Conservation (phyloP, 2,888 invertebrate species). For the Drosophila algonquin region DNA sequence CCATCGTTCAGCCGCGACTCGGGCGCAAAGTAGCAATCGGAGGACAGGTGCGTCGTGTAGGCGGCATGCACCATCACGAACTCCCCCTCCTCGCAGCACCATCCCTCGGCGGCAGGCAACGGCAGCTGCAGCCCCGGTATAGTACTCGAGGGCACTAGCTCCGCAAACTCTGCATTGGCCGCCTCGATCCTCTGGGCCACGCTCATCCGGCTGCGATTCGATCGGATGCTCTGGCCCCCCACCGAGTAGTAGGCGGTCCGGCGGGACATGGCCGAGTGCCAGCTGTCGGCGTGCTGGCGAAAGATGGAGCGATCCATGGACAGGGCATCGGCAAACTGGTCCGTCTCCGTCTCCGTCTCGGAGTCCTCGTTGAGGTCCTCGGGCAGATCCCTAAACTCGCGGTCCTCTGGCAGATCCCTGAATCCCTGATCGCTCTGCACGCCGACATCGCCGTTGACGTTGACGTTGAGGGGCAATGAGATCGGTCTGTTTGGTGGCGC, state of each 20-base stretch:
- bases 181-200: constrained; percentile 67
- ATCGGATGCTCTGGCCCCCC: constrained; percentile 89
- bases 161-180: constrained; percentile 71
- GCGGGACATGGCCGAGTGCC: constrained; percentile 92
- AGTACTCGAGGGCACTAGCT: constrained; percentile 54
- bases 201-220: constrained; percentile 71
- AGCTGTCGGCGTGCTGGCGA: constrained; percentile 88
- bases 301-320: constrained; percentile 83
- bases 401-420: neutral
- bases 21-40: constrained; percentile 94
- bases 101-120: constrained; percentile 87
- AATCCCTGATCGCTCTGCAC: constrained; percentile 43
- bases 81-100: constrained; percentile 91
- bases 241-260: constrained; percentile 92
- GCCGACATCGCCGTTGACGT: neutral
- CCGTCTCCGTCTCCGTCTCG: constrained; percentile 43
- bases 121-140: constrained; percentile 87
- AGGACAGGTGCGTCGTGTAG: constrained; percentile 94
- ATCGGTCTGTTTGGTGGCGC: constrained; percentile 2
- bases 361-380: constrained; percentile 37
- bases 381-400: constrained; percentile 53
- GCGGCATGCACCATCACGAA: constrained; percentile 93
- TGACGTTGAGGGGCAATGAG: neutral
- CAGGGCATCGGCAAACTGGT: constrained; percentile 75
- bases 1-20: constrained; percentile 95